phyloP scores from a whole-genome alignment of 2,888 invertebrate species.

The Zonitis immaculata region DNA sequence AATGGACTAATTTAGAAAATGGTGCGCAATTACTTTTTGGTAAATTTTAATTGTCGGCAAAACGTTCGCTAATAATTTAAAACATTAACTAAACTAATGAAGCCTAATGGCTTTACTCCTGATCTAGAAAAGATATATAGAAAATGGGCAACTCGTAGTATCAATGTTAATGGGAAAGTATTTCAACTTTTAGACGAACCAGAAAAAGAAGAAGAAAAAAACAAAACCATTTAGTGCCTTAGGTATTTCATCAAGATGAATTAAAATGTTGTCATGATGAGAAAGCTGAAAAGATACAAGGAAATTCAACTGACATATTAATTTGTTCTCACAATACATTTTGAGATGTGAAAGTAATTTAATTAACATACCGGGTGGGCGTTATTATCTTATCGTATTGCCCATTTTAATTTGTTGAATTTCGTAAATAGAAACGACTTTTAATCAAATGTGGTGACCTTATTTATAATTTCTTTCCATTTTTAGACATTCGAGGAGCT shows the following conservation, averaged over 20 bases:
- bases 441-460: too few species aligned
- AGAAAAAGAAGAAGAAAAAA: too few species aligned
- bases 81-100: conserved; percentile 11
- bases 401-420: conserved; percentile 2
- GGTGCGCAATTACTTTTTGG: conserved; percentile 6
- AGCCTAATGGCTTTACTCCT: conserved; percentile 7
- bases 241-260: not conserved
- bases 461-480: too few species aligned
- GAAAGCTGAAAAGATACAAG: not conserved
- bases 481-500: too few species aligned
- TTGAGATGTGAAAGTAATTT: not conserved
- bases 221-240: not conserved
- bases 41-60: conserved; percentile 5
- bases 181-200: too few species aligned
- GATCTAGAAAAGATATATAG: conserved; percentile 5
- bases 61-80: conserved; percentile 6
- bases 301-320: not conserved
- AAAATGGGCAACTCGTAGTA: not conserved
- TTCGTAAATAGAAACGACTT: too few species aligned
- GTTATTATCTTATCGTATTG: conserved; percentile 1
- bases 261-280: not conserved
- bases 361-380: conserved; percentile 1
- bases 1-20: conserved; percentile 5
- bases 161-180: conserved; percentile 11
- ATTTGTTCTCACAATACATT: not conserved